A percentile compares a stretch with the other conserved stretches of the same genome.
phyloP scores from a whole-genome alignment of 2,888 invertebrate genomes.

The Xanthia togata region DNA sequence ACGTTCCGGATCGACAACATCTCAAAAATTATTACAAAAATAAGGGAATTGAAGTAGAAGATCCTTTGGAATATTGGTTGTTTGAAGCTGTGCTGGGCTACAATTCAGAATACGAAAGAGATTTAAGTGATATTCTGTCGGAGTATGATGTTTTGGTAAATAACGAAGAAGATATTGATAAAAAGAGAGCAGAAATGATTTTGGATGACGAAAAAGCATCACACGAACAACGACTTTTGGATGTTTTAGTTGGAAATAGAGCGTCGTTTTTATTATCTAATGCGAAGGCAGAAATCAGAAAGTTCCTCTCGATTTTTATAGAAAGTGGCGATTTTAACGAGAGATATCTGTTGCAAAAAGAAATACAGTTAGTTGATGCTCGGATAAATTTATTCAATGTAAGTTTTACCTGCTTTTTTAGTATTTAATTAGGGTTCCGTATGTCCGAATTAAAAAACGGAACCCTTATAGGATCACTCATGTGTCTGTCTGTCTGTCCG shows the following conservation, averaged over 20 bases:
- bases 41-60: constrained; percentile 36
- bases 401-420: constrained; percentile 57
- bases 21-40: constrained; percentile 67
- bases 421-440: not conserved
- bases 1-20: constrained; percentile 62
- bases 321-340: constrained; percentile 8
- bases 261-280: constrained; percentile 70
- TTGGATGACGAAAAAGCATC: constrained; percentile 73
- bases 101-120: constrained; percentile 47
- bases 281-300: constrained; percentile 63
- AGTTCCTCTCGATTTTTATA: constrained; percentile 58
- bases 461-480: no score
- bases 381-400: constrained; percentile 74
- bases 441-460: no score
- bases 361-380: constrained; percentile 66
- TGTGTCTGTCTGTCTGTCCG: no score
- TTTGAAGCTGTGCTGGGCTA: constrained; percentile 69
- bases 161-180: constrained; percentile 63
- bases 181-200: constrained; percentile 69
- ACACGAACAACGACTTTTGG: constrained; percentile 39
- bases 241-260: constrained; percentile 28
- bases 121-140: constrained; percentile 56
- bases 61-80: constrained; percentile 77
- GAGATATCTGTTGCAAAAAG: constrained; percentile 30
- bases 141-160: constrained; percentile 55